Conservation (phyloP, 2,888 invertebrate genomes). For the Trisateles emortualis region DNA sequence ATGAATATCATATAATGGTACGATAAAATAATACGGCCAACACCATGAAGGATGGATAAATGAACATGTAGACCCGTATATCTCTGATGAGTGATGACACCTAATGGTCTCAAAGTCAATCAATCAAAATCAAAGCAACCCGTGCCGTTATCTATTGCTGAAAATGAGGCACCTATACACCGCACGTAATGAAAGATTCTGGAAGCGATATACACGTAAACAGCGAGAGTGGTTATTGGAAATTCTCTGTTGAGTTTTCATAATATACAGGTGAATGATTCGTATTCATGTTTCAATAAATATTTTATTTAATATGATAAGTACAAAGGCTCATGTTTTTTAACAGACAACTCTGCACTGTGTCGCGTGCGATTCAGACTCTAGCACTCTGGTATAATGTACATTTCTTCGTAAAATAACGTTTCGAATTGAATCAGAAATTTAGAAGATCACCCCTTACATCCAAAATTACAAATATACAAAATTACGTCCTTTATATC, state of each 20-base stretch:
- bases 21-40: not conserved
- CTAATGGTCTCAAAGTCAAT: slow-evolving; percentile 12
- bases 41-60: not conserved
- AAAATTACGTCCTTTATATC: too few species aligned
- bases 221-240: not conserved
- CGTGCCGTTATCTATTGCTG: slow-evolving; percentile 18
- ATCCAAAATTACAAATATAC: too few species aligned
- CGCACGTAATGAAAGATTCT: slow-evolving; percentile 5
- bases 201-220: not conserved
- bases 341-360: too few species aligned
- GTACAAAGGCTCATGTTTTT: not conserved
- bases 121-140: slow-evolving; percentile 19
- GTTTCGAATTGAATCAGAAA: too few species aligned
- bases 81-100: slow-evolving; percentile 17
- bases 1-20: not conserved
- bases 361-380: too few species aligned
- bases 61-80: slow-evolving; percentile 3
- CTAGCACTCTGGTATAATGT: too few species aligned
- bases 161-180: slow-evolving; percentile 16
- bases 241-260: not conserved
- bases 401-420: too few species aligned
- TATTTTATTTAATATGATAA: not conserved
- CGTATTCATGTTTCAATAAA: not conserved
- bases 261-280: not conserved
- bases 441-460: too few species aligned